phyloP scores from a whole-genome alignment of 35 echinoderm and acorn worm genomes.

The Strongylocentrotus purpuratus region DNA sequence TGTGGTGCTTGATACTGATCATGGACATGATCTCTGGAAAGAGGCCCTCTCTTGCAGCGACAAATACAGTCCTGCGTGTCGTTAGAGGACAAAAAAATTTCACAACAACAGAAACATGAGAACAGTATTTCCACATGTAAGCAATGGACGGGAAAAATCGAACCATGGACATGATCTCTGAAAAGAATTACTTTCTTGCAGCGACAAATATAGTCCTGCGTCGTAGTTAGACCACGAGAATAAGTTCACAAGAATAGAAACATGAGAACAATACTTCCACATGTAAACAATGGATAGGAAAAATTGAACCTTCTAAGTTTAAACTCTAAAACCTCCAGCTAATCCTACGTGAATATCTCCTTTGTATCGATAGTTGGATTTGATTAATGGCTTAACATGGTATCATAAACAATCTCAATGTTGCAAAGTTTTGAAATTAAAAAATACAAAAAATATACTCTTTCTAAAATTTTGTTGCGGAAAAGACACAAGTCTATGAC shows the following conservation, averaged over 20 bases:
- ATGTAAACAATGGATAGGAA: background rate
- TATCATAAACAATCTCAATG: no score
- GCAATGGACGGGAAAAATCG: background rate
- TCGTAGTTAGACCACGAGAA: background rate
- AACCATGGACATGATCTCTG: constrained; percentile 34
- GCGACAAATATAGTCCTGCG: constrained; percentile 12
- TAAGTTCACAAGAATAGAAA: background rate
- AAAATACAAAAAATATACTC: no score
- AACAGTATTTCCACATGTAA: background rate
- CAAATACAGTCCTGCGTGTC: constrained; percentile 2
- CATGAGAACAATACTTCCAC: background rate
- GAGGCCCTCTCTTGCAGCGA: constrained; percentile 27
- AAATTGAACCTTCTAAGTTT: background rate
- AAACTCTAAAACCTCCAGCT: no score
- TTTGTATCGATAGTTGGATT: no score
- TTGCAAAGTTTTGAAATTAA: no score
- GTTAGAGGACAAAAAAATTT: background rate
- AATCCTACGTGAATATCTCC: no score
- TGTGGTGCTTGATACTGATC: constrained; percentile 29
- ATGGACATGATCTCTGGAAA: constrained; percentile 41
- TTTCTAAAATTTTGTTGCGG: no score
- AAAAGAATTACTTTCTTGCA: background rate
- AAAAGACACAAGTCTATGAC: no score
- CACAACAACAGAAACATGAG: background rate
- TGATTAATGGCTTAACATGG: no score